Percentiles rank a stretch among this genome's conserved stretches.
Evolutionary conservation across 2,797 vertebrate species (phyloP).

Genomic region (Rhinoraja longicauda): DNA sequence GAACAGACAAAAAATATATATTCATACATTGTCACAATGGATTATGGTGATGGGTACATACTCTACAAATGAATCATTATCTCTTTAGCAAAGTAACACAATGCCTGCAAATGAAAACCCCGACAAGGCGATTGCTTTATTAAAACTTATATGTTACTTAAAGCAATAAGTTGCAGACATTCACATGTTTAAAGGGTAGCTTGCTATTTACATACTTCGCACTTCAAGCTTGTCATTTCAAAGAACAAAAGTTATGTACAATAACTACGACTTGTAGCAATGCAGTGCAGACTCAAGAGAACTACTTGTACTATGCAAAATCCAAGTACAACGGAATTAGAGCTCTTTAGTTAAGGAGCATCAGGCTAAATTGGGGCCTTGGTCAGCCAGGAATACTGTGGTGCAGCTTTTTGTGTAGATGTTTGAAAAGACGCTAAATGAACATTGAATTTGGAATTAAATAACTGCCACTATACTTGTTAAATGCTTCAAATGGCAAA

Average conservation of each 20-base stretch:
- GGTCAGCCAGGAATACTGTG: background rate
- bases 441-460: background rate
- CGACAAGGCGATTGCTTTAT: background rate
- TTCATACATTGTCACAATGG: background rate
- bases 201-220: background rate
- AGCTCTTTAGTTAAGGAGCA: background rate
- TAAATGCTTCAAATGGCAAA: background rate
- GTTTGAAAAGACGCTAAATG: background rate
- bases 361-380: background rate
- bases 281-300: background rate
- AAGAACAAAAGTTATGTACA: background rate
- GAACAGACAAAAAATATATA: background rate
- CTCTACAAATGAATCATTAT: background rate
- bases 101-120: background rate
- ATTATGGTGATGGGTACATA: background rate
- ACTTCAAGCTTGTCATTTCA: background rate
- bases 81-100: background rate
- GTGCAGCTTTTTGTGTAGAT: background rate
- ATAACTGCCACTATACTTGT: background rate
- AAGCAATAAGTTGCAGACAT: background rate
- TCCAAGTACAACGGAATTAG: background rate
- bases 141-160: background rate
- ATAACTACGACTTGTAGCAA: background rate
- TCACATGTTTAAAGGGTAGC: background rate
- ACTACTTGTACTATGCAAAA: background rate